A percentile compares a stretch with the other conserved stretches of the same genome.
phyloP scores from a whole-genome alignment of 2,797 vertebrate species.

The Rhynchotus rufescens region DNA sequence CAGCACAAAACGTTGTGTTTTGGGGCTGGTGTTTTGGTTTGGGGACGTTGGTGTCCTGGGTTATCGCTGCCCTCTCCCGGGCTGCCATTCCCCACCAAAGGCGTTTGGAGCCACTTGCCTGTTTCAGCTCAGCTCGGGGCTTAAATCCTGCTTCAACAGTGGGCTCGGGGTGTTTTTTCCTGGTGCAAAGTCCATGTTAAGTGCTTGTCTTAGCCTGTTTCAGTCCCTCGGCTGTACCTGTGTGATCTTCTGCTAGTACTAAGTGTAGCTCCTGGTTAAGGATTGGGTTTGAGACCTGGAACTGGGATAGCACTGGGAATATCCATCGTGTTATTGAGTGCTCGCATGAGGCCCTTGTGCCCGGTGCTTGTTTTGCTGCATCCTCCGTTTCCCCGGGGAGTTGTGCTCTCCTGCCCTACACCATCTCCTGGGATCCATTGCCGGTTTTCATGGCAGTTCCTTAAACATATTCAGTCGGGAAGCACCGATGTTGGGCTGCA shows the following conservation, averaged over 20 bases:
- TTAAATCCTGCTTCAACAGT: background rate
- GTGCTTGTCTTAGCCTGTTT: background rate
- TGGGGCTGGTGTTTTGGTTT: background rate
- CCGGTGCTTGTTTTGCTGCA: background rate
- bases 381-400: background rate
- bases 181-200: background rate
- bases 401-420: background rate
- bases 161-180: background rate
- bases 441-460: background rate
- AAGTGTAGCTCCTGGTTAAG: background rate
- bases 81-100: too few relatives aligned
- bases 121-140: background rate
- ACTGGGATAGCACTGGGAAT: background rate
- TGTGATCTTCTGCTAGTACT: background rate
- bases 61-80: background rate
- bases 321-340: rapidly evolving
- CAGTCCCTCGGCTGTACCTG: background rate
- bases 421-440: background rate
- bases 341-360: background rate
- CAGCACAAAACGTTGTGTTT: background rate
- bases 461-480: too few relatives aligned
- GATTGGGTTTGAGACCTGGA: background rate
- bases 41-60: background rate
- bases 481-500: background rate
- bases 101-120: background rate